A percentile compares a stretch with the other conserved stretches of the same genome.
phyloP scores from a whole-genome alignment of 2,888 invertebrate species.

The Dimorphilus gyrociliatus region DNA sequence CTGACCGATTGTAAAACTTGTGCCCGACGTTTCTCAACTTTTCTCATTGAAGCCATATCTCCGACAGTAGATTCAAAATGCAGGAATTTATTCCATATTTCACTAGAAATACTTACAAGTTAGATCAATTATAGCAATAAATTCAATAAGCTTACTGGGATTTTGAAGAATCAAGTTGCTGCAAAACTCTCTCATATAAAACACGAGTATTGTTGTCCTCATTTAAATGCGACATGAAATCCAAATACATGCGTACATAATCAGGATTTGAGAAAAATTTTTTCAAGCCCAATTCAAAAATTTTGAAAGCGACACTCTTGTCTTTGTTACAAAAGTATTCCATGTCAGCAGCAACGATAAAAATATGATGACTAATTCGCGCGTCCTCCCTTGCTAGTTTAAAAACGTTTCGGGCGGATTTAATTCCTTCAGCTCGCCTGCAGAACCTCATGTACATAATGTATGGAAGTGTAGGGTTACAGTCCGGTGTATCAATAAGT shows the following conservation, averaged over 20 bases:
- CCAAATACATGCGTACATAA: constrained; percentile 85
- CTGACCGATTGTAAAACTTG: constrained; percentile 73
- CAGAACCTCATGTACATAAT: constrained; percentile 99
- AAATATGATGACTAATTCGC: constrained; percentile 70
- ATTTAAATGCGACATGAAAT: constrained; percentile 85
- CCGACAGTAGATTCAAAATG: constrained; percentile 98
- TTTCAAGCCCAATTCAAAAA: constrained; percentile 86
- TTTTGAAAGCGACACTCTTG: constrained; percentile 31
- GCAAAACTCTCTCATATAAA: constrained; percentile 82
- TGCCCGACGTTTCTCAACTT: constrained; percentile 83
- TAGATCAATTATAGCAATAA: background rate
- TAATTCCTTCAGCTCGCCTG: constrained; percentile 88
- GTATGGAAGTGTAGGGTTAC: constrained; percentile 90
- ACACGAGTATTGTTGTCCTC: constrained; percentile 99
- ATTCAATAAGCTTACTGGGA: background rate
- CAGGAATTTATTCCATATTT: constrained; percentile 94
- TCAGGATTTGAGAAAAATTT: constrained; percentile 88
- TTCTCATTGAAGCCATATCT: constrained; percentile 86
- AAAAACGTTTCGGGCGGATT: constrained; percentile 82
- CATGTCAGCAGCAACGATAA: constrained; percentile 91
- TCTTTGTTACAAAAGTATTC: constrained; percentile 93
- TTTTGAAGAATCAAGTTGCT: background rate
- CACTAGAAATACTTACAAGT: constrained; percentile 43
- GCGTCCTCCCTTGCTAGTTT: constrained; percentile 82
- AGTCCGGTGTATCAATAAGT: constrained; percentile 67